These are phyloP conservation scores for Lumbricus terrestris DNA, from an alignment of 2,888 invertebrate genomes.

Conservation along the genomic window DNA sequence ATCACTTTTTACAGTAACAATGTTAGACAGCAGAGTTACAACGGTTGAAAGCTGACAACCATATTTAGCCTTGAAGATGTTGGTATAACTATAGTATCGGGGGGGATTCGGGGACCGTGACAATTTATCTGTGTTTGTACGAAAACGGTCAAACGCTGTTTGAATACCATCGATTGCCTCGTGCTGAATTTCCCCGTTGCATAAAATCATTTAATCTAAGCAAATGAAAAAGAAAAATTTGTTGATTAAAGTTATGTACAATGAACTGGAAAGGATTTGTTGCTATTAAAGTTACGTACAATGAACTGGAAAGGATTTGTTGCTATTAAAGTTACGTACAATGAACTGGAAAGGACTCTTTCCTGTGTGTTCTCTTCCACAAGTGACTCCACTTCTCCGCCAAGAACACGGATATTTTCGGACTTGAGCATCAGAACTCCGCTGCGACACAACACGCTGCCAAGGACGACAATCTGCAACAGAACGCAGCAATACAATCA, in stretches of 20 bases:
- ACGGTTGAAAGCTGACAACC: neutral
- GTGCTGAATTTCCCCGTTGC: neutral
- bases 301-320: neutral
- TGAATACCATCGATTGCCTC: neutral
- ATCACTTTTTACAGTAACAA: neutral
- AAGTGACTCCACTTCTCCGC: constrained; percentile 71
- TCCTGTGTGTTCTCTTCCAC: constrained; percentile 43
- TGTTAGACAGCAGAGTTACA: too few species aligned
- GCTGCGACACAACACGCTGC: constrained; percentile 71
- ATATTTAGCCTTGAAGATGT: too few species aligned
- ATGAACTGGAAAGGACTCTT: neutral
- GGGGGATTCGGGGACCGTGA: too few species aligned
- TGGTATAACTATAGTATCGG: too few species aligned
- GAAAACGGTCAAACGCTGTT: too few species aligned
- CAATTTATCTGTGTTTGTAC: too few species aligned
- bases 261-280: neutral
- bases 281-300: neutral
- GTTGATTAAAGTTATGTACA: neutral
- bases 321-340: neutral
- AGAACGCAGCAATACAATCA: too few species aligned
- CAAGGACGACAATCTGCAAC: constrained; percentile 49
- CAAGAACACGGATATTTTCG: constrained; percentile 66
- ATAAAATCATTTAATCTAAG: neutral
- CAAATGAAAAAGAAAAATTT: neutral
- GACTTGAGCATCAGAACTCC: constrained; percentile 70